A percentile compares a stretch with the other conserved stretches of the same genome.
These are phyloP conservation scores for Phaenicophaeus curvirostris DNA, from an alignment of 2,797 vertebrate species.

Conservation along the genomic window DNA sequence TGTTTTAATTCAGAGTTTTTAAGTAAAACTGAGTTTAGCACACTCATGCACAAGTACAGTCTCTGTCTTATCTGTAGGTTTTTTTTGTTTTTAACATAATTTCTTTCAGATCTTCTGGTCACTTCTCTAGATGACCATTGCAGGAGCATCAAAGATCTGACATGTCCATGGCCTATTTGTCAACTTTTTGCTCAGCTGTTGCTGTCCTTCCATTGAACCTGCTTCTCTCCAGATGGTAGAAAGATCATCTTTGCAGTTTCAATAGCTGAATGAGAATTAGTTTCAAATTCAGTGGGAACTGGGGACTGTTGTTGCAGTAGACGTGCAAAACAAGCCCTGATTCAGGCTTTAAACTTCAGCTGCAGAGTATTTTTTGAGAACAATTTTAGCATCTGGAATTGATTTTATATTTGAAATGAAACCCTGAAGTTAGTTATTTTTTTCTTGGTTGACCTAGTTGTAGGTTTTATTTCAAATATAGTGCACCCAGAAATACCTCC, in stretches of 20 bases:
- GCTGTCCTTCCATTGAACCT: background rate
- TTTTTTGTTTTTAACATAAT: background rate
- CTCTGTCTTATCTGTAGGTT: background rate
- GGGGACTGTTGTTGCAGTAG: background rate
- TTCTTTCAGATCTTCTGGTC: background rate
- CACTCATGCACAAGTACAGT: background rate
- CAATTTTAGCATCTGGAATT: background rate
- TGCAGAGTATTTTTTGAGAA: background rate
- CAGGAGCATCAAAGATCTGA: background rate
- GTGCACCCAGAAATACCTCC: background rate
- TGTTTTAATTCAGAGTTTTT: background rate
- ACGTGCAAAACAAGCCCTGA: background rate
- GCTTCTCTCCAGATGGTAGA: background rate
- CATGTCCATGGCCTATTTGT: background rate
- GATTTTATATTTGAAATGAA: background rate
- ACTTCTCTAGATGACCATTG: background rate
- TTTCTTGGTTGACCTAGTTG: background rate
- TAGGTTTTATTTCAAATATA: background rate
- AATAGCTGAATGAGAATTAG: background rate
- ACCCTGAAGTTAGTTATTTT: background rate
- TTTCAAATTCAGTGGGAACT: background rate
- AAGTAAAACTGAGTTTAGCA: background rate
- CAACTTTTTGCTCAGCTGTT: background rate
- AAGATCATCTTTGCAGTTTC: background rate
- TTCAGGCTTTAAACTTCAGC: background rate